These are phyloP conservation scores for Ochotona curzoniae DNA, from an alignment of 2,113 vertebrate species.

Conservation along the genomic window DNA sequence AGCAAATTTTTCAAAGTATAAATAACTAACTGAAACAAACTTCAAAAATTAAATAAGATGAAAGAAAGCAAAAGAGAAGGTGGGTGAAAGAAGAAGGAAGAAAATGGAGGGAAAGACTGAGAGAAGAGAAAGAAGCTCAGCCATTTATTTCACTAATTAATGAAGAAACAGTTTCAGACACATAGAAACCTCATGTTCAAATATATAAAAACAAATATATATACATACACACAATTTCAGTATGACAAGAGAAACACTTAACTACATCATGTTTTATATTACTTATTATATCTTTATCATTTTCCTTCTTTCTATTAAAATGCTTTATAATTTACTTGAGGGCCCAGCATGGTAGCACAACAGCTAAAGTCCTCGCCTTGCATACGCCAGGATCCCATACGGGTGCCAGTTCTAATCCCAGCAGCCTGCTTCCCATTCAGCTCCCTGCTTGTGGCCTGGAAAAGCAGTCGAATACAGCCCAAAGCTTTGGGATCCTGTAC, in stretches of 20 bases:
- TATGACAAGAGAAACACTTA: conserved; percentile 37
- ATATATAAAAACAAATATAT: conserved; percentile 4
- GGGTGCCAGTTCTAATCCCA: too few species aligned
- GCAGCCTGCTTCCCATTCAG: too few species aligned
- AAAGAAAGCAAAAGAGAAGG: neutral
- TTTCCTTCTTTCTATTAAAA: conserved; percentile 49
- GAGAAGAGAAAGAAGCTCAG: neutral
- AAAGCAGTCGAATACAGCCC: too few species aligned
- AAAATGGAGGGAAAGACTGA: too few species aligned
- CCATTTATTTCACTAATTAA: conserved; percentile 9
- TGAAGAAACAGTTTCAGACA: conserved; percentile 43
- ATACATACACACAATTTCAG: too few species aligned
- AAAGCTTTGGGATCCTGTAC: too few species aligned
- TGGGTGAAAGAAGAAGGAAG: neutral
- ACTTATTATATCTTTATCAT: conserved; percentile 5
- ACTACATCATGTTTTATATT: neutral
- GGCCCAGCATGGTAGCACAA: too few species aligned
- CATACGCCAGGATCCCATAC: too few species aligned
- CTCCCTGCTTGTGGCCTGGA: too few species aligned
- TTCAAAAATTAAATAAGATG: conserved; percentile 33
- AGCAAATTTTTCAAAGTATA: conserved; percentile 14
- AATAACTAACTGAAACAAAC: conserved; percentile 52
- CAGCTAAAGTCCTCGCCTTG: too few species aligned
- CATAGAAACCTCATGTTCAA: conserved; percentile 26
- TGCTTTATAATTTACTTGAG: too few species aligned